Base-by-base conservation (phyloP, 2,797 vertebrate species). In the Rhincodon typus region DNA sequence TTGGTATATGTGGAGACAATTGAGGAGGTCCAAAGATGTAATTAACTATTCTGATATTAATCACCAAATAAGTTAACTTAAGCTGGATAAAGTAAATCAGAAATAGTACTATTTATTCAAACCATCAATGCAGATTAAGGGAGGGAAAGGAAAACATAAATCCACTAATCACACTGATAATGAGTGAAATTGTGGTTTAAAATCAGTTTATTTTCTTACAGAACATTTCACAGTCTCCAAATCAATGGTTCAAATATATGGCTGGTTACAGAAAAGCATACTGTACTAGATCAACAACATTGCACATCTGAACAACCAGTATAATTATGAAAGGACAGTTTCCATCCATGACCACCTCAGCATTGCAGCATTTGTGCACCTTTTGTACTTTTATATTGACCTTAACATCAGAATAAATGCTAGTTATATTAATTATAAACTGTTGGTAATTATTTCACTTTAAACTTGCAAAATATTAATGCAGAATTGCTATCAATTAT, bases 141-240 rank as follows among this genome's bases (percentile, higher is more conserved):
- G 21, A 42, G 42, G 42, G 38, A 79, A n/a, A 38, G 23, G 30
- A n/a, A 66, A 91, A 91, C 88, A 62, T 62, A 42, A 70, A 30
- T 72, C 10, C 21, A 34, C n/a, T 94, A 77, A 77, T n/a, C 42
- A 95, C 46, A n/a, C 7, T 72, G 94, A 94, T 67, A 67, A 67
- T 94, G 17, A 77, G 70, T 62, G 67, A 46, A 77, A 27, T 53
- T 74, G 4, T 95, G 94, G 42, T 95, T 77, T 77, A 53, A 95
- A 95, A 34, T 95, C 94, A 95, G 42, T 94, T 94, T 94, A 94
- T 94, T 94, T 74, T 42, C 67, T 94, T 74, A 42, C 46, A 74
- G 70, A 94, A 94, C 42, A 46, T 94, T 95, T 95, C 94, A 95
- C 94, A 95, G 69, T 95, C 70, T 95, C 70, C 94, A 95, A 77